phyloP scores from a whole-genome alignment of 2,888 invertebrate genomes.

The Diplazon laetatorius region DNA sequence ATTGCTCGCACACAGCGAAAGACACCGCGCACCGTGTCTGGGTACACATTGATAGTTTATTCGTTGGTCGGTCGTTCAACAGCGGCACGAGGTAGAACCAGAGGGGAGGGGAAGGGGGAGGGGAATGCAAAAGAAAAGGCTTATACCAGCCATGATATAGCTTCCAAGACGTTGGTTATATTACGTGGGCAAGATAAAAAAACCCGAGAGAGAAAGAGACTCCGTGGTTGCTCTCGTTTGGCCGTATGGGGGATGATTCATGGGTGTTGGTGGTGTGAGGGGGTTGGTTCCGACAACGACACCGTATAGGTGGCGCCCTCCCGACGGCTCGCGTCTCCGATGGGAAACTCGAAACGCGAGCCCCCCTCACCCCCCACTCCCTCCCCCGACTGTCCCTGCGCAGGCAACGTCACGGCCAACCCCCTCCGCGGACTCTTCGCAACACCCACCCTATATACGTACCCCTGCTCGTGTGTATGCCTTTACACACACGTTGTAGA shows the following conservation, averaged over 20 bases:
- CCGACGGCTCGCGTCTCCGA: slow-evolving; percentile 64
- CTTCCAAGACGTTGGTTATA: slow-evolving; percentile 14
- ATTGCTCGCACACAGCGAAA: slow-evolving; percentile 44
- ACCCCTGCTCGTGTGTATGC: too few relatives aligned
- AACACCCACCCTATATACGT: not conserved
- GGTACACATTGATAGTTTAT: slow-evolving; percentile 53
- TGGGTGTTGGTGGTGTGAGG: too few relatives aligned
- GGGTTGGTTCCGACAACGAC: slow-evolving; percentile 68
- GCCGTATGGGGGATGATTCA: slow-evolving; percentile 51
- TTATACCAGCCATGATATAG: too few relatives aligned
- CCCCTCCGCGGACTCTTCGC: slow-evolving; percentile 7
- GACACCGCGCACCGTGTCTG: slow-evolving; percentile 3
- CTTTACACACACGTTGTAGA: too few relatives aligned
- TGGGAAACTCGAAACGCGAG: slow-evolving; percentile 52
- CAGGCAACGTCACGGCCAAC: slow-evolving; percentile 14
- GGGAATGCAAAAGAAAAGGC: too few relatives aligned
- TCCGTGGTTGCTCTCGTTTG: not conserved
- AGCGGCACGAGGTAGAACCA: not conserved
- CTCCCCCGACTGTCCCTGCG: not conserved
- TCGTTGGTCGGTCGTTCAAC: slow-evolving; percentile 3
- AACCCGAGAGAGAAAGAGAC: slow-evolving; percentile 24
- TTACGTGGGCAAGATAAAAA: slow-evolving; percentile 60
- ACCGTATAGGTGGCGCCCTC: slow-evolving; percentile 78
- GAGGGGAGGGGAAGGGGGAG: too few relatives aligned
- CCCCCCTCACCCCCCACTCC: not conserved